Percentiles rank a stretch among this genome's conserved stretches.
These are phyloP conservation scores for Hemitrygon akajei DNA, from an alignment of 2,797 vertebrate species.

Conservation along the genomic window DNA sequence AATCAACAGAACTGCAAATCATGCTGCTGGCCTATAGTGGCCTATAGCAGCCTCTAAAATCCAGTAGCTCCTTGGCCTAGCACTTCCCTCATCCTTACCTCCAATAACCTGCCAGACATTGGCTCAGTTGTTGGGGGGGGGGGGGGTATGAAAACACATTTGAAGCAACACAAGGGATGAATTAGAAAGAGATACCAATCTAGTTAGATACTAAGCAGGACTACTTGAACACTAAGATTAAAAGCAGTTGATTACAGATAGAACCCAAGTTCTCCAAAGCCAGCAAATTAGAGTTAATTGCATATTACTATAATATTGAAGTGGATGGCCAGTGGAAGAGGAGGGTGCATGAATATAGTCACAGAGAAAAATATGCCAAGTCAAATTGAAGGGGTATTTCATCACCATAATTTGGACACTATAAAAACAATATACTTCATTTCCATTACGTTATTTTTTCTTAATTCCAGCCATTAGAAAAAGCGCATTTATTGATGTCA, in stretches of 20 bases:
- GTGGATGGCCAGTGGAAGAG: background rate
- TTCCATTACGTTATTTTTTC: background rate
- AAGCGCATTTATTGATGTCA: background rate
- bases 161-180: background rate
- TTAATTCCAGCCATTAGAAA: background rate
- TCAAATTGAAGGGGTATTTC: background rate
- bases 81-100: background rate
- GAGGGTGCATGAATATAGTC: background rate
- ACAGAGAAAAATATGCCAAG: background rate
- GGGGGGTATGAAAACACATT: too few species aligned
- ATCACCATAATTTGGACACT: background rate
- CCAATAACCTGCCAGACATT: background rate
- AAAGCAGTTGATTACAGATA: background rate
- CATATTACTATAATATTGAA: background rate
- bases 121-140: background rate
- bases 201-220: background rate
- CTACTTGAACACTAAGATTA: background rate
- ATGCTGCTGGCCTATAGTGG: too few species aligned
- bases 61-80: background rate
- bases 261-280: background rate
- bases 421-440: background rate
- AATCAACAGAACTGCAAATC: background rate
- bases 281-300: background rate
- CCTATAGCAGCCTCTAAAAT: too few species aligned
- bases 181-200: background rate